These are phyloP conservation scores for Montipora cactus DNA, from an alignment of 64 coral and sea anemone genomes.

Conservation along the genomic window DNA sequence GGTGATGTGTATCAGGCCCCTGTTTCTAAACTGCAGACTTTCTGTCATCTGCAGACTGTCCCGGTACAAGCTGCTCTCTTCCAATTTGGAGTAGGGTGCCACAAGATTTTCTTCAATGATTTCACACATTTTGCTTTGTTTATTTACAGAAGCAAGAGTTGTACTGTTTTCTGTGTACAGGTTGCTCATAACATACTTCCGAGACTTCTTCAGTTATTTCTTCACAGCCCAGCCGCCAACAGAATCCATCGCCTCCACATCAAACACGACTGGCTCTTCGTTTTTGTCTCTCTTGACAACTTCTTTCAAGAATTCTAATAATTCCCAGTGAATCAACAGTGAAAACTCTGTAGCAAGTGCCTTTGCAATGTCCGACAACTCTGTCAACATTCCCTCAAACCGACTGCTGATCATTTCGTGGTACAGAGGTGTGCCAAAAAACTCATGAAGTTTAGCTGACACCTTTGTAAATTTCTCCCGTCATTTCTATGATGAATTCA, in stretches of 20 bases:
- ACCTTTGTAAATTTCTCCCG: conserved; percentile 62
- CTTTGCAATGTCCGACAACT: conserved; percentile 11
- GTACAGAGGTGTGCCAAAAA: background rate
- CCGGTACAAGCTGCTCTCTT: conserved; percentile 3
- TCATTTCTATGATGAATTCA: conserved; percentile 46
- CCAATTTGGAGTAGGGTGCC: conserved; percentile 3
- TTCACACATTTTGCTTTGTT: background rate
- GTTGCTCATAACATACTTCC: too few species aligned
- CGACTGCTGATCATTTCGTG: conserved; percentile 2
- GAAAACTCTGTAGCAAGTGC: conserved; percentile 6
- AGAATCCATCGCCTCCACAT: too few species aligned
- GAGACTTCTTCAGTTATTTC: too few species aligned
- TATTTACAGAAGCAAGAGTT: conserved; percentile 29
- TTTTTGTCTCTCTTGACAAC: background rate
- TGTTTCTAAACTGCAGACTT: conserved; percentile 48
- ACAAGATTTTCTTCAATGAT: conserved; percentile 55
- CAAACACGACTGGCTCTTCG: too few species aligned
- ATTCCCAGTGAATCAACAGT: background rate
- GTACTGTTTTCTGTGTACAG: background rate
- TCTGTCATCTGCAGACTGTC: conserved; percentile 63
- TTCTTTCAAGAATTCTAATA: background rate
- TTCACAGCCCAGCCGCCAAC: too few species aligned
- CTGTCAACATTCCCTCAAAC: background rate
- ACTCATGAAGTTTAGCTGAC: background rate
- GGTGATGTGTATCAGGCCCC: conserved; percentile 42